Conservation (phyloP, 1,140 invertebrate genomes). For the Brachionus paranguensis region DNA sequence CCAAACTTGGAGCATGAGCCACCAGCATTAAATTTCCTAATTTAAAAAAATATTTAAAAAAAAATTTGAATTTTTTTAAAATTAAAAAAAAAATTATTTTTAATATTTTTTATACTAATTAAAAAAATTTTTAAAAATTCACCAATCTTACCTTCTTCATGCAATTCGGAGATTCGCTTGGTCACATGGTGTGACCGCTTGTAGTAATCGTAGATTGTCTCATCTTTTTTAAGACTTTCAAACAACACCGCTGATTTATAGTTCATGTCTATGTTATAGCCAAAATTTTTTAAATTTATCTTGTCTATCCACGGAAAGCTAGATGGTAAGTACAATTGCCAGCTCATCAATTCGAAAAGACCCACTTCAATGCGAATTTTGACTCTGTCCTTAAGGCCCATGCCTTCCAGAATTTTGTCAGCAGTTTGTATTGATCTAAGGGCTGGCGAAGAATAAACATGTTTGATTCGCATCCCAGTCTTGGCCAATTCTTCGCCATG, state of each 20-base stretch:
- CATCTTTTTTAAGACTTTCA: conserved; percentile 37
- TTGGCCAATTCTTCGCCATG: conserved; percentile 5
- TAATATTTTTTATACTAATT: too few species aligned
- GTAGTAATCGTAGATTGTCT: conserved; percentile 18
- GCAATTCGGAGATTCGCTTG: neutral
- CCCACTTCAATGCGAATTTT: conserved; percentile 38
- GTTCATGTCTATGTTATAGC: conserved; percentile 17
- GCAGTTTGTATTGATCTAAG: conserved; percentile 38
- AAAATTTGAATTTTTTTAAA: too few species aligned
- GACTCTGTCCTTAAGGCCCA: conserved; percentile 13
- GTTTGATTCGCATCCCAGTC: neutral
- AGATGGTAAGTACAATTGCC: conserved; percentile 19
- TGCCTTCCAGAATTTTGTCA: conserved; percentile 33
- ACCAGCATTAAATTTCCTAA: conserved; percentile 29
- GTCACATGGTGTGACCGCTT: neutral
- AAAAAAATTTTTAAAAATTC: too few species aligned
- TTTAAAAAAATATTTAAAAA: neutral
- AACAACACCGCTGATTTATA: neutral
- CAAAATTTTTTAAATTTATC: conserved; percentile 15
- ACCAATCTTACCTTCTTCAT: conserved; percentile 7
- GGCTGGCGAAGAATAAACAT: conserved; percentile 28
- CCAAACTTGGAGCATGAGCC: conserved; percentile 35
- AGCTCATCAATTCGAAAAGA: conserved; percentile 38
- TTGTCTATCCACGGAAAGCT: conserved; percentile 20
- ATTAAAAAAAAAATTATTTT: neutral